Evolutionary conservation across 1,140 invertebrate genomes (phyloP).

Genomic region (Drosophila melanica): DNA sequence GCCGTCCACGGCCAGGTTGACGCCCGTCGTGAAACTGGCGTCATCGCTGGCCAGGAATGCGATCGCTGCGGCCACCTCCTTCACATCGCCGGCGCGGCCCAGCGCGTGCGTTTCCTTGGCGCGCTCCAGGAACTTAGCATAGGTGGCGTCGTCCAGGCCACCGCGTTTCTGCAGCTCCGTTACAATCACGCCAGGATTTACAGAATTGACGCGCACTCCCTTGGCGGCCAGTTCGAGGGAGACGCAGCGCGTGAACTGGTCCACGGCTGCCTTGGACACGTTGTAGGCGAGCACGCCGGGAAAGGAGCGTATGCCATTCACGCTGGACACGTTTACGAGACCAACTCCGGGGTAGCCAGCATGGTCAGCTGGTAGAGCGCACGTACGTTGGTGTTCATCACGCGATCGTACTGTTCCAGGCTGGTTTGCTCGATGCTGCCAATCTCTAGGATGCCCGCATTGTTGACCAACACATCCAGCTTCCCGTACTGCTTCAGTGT

Average conservation of each 20-base stretch:
- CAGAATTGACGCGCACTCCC: constrained; percentile 93
- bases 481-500: constrained; percentile 89
- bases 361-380: constrained; percentile 93
- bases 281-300: constrained; percentile 91
- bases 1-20: constrained; percentile 92
- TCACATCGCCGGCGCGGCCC: constrained; percentile 89
- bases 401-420: constrained; percentile 91
- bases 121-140: constrained; percentile 90
- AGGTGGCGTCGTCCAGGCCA: constrained; percentile 89
- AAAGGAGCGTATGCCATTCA: constrained; percentile 92
- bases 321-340: constrained; percentile 96
- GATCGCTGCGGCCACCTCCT: constrained; percentile 92
- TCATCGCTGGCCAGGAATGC: constrained; percentile 92
- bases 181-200: constrained; percentile 92
- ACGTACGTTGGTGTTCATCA: constrained; percentile 94
- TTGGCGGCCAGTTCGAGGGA: constrained; percentile 92
- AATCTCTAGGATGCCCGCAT: constrained; percentile 92
- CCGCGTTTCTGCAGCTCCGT: constrained; percentile 91
- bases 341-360: constrained; percentile 92
- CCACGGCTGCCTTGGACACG: constrained; percentile 94
- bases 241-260: constrained; percentile 94
- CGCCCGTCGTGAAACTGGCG: constrained; percentile 93
- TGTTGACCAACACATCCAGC: constrained; percentile 93
- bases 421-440: constrained; percentile 93
- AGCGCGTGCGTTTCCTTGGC: constrained; percentile 92